A percentile compares a stretch with the other conserved stretches of the same genome.
Evolutionary conservation across 2,888 invertebrate genomes (phyloP).

Genomic region (Sesia apiformis): DNA sequence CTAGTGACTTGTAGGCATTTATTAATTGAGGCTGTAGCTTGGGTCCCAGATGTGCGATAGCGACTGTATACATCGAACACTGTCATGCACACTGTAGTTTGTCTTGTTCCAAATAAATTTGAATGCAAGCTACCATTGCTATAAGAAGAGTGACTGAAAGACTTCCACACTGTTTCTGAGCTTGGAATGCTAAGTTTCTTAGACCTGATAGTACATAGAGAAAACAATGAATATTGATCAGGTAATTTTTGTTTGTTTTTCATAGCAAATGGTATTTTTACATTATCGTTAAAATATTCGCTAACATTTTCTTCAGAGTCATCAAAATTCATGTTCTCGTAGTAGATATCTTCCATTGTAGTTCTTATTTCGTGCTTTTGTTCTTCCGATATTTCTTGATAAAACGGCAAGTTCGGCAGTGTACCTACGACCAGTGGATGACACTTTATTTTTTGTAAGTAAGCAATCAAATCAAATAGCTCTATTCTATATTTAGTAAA

Average conservation of each 20-base stretch:
- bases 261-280: neutral
- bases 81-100: conserved; percentile 48
- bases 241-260: neutral
- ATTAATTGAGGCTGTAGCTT: conserved; percentile 61
- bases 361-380: conserved; percentile 22
- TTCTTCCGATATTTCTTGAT: conserved; percentile 36
- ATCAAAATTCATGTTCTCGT: no score
- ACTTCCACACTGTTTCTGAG: no score
- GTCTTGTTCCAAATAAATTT: conserved; percentile 25
- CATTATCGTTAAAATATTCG: neutral
- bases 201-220: neutral
- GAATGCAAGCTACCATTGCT: no score
- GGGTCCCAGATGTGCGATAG: conserved; percentile 38
- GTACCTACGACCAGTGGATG: conserved; percentile 52
- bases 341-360: no score
- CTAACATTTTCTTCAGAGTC: no score
- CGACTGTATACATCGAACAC: conserved; percentile 29
- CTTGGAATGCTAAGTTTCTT: neutral
- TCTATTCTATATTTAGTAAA: neutral
- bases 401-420: conserved; percentile 37
- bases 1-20: conserved; percentile 51
- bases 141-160: no score
- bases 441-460: conserved; percentile 23
- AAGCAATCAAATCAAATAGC: neutral
- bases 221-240: neutral